Conservation (phyloP, 2,113 vertebrate genomes). For the Sarotherodon lohbergeri region DNA sequence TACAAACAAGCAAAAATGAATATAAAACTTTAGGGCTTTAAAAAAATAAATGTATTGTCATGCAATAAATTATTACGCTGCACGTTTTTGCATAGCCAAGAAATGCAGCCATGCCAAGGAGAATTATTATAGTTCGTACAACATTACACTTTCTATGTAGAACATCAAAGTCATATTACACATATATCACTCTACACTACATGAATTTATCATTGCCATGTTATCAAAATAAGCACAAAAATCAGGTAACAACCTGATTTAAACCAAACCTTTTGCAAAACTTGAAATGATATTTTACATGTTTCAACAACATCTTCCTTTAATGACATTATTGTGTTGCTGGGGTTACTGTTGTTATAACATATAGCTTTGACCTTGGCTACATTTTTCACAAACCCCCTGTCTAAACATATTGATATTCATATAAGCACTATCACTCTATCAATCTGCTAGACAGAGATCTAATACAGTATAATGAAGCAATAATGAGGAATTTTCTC, state of each 20-base stretch:
- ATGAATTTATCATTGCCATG: not conserved
- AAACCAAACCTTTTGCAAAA: not conserved
- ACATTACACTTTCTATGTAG: not conserved
- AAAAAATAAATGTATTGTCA: not conserved
- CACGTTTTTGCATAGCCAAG: not conserved
- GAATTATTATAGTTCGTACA: not conserved
- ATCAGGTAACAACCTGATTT: not conserved
- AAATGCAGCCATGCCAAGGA: not conserved
- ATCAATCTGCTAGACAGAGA: constrained; percentile 67
- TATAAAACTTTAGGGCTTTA: not conserved
- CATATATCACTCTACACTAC: not conserved
- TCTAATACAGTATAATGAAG: constrained; percentile 73
- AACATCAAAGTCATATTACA: not conserved
- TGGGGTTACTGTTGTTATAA: constrained; percentile 52
- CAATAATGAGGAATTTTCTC: constrained; percentile 74
- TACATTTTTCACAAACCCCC: constrained; percentile 48
- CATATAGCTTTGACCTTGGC: constrained; percentile 69
- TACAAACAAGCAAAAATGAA: constrained; percentile 30
- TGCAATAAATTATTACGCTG: not conserved
- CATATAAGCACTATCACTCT: constrained; percentile 69
- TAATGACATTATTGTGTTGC: constrained; percentile 34
- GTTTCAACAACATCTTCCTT: not conserved
- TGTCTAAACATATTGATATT: constrained; percentile 71
- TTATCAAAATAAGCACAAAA: not conserved
- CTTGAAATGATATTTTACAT: not conserved